Base-by-base conservation (phyloP, 2,797 vertebrate genomes). In the Oophaga sylvatica region DNA sequence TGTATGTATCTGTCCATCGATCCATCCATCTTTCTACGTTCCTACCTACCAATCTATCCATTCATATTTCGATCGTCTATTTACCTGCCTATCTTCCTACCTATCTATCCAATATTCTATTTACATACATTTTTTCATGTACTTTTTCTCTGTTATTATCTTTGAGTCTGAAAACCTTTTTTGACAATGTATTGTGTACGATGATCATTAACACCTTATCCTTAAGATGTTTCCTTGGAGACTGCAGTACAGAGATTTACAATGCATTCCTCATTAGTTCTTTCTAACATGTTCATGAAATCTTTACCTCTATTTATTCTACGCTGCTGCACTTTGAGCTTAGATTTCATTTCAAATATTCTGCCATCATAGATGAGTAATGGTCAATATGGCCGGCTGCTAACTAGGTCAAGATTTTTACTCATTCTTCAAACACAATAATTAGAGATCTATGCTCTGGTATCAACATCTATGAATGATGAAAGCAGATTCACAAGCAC, bases 181-280 rank as follows among this genome's bases (percentile, higher is more conserved):
- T 20, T 77, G 81, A 31, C 81, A 22, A 57, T 29, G 65, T 57
- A 76, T 48, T 62, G 35, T 48, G 56, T 59, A 60, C 63, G 53
- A 84, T 45, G 8, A 53, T 75, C 71, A 76, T 77, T 85, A 85
- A 65, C 71, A 77, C 83, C 73, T 85, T 48, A 41, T 56, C 13
- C 75, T 76, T 85, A 76, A 45, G 71, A 77, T 85, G 83, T 85
- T 78, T 45, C 71, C 83, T 63, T 85, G 83, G 83, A 85, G 70
- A 85, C 71, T 16, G 35, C 59, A 48, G 59, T 67, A 26, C 83
- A 48, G 71, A 60, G 31, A n/a, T 20, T 31, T 19, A 35, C 65
- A 84, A 73, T 65, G 83, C 19, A 60, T 76, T 84, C 31, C 56
- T 84, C 81, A 83, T 83, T 83, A 83, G n/a, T 59, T 31, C 81